Evolutionary conservation across 2,113 vertebrate species (phyloP).

Genomic region (Hepsetus odoe): DNA sequence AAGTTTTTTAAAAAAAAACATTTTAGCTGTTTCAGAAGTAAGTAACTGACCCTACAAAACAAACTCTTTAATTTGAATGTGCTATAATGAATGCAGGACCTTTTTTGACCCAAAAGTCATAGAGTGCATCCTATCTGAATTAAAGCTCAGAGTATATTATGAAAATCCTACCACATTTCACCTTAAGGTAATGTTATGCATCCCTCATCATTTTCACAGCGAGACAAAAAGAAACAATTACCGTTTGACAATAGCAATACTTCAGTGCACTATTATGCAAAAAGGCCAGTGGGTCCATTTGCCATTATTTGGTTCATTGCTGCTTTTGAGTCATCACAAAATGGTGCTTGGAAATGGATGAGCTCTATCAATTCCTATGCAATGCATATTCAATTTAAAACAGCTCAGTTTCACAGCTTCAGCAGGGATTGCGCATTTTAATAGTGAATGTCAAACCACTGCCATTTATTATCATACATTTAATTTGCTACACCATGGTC

Average conservation of each 20-base stretch:
- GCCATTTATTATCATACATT: constrained; percentile 28
- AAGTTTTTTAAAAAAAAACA: no score
- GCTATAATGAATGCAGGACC: not conserved
- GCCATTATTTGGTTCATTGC: constrained; percentile 3
- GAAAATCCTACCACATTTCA: not conserved
- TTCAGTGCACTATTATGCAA: constrained; percentile 13
- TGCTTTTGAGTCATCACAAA: constrained; percentile 20
- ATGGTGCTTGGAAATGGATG: not conserved
- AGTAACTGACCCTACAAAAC: no score
- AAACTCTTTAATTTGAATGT: not conserved
- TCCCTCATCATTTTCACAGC: not conserved
- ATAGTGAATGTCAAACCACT: not conserved
- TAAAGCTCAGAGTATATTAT: not conserved
- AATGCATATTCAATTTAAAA: constrained; percentile 11
- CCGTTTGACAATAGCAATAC: not conserved
- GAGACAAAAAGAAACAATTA: not conserved
- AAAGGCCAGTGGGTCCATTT: constrained; percentile 1
- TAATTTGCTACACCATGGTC: not conserved
- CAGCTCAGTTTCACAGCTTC: constrained; percentile 27
- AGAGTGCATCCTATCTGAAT: not conserved
- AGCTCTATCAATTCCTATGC: constrained; percentile 33
- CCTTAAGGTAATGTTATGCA: no score
- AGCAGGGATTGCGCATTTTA: constrained; percentile 1
- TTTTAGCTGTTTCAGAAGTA: no score
- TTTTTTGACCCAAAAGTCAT: not conserved